phyloP scores from a whole-genome alignment of 2,113 vertebrate genomes.

The Columba janthina region DNA sequence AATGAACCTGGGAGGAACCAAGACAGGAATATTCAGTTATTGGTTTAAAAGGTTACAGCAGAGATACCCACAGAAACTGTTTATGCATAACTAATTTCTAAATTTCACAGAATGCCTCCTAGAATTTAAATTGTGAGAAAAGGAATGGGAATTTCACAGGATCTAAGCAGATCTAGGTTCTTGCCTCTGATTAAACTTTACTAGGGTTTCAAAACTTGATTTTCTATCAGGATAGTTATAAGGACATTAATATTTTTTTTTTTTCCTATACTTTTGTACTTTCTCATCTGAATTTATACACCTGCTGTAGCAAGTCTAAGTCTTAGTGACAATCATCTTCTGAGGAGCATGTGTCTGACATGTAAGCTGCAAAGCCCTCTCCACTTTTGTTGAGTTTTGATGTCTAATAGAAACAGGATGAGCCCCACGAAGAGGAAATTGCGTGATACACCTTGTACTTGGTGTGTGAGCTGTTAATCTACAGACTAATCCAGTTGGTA shows the following conservation, averaged over 20 bases:
- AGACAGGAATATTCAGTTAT: not conserved
- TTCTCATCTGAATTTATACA: not conserved
- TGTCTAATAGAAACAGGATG: not conserved
- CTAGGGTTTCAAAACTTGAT: not conserved
- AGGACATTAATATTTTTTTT: not conserved
- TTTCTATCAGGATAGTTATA: not conserved
- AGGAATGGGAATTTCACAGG: not conserved
- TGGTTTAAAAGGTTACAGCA: not conserved
- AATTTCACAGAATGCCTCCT: not conserved
- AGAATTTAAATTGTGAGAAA: not conserved
- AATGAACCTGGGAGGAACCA: not conserved
- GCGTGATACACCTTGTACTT: not conserved
- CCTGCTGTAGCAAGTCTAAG: not conserved
- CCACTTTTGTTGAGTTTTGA: not conserved
- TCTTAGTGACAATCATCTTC: not conserved
- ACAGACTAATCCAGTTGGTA: conserved; percentile 8
- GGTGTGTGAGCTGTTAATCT: not conserved
- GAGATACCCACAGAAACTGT: not conserved
- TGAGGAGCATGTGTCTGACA: not conserved
- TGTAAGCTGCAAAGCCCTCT: not conserved
- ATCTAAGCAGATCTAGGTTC: not conserved
- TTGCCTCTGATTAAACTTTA: not conserved
- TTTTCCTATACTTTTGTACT: not conserved
- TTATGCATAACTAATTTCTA: not conserved
- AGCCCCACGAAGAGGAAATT: not conserved